phyloP scores from a whole-genome alignment of 2,113 vertebrate genomes.

The Etheostoma spectabile region DNA sequence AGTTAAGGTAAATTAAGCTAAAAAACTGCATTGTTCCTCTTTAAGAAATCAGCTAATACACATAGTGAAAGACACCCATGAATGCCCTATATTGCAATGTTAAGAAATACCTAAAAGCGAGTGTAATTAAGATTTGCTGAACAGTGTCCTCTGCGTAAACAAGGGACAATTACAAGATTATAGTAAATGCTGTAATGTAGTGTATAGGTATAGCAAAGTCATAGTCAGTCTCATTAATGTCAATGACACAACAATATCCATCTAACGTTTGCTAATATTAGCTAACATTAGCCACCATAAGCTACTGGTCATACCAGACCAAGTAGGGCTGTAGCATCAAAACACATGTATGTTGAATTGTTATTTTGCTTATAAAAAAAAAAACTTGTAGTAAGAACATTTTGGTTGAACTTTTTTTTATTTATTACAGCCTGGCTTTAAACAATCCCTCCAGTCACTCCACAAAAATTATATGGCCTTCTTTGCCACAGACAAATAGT shows the following conservation, averaged over 20 bases:
- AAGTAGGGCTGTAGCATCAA: neutral
- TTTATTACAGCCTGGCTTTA: neutral
- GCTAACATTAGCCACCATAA: neutral
- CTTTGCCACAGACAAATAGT: conserved; percentile 11
- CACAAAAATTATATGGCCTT: neutral
- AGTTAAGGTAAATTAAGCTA: too few species aligned
- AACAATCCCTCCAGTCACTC: neutral
- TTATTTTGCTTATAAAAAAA: neutral
- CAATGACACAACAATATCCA: neutral
- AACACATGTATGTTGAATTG: neutral
- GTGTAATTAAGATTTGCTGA: neutral
- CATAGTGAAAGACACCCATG: neutral
- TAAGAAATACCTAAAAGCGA: neutral
- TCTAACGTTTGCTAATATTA: neutral
- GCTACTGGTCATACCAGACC: neutral
- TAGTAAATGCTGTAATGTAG: neutral
- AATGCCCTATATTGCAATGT: neutral
- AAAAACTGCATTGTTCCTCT: too few species aligned
- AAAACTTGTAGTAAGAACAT: neutral
- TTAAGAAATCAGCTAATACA: neutral
- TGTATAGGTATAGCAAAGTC: neutral
- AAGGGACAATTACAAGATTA: neutral
- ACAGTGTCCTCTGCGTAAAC: neutral
- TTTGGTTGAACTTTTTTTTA: neutral
- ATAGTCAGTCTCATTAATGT: neutral